Evolutionary conservation across 1,140 invertebrate species (phyloP), one percentile per base, ranked within the genome.

Genomic region (Phenacoccus solenopsis): DNA sequence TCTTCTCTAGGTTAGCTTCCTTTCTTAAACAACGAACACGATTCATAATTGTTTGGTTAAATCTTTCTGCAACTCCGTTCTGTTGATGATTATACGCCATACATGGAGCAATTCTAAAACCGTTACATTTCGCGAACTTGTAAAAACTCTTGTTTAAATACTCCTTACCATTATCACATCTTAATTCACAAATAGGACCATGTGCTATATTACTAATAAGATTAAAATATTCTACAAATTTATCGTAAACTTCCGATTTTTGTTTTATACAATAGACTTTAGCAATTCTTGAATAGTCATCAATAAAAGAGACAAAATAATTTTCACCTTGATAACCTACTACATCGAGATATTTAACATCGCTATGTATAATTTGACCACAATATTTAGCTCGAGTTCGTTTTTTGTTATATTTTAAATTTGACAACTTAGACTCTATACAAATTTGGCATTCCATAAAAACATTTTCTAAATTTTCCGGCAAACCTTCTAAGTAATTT

Each of bases 31-130:
- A 59, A 16, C 56, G 16, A 5, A 22, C 56, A 20, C 56, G 16
- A 59, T 59, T 68, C 13, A 71, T 27, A 24, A 59, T 25, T 7
- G 74, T 77, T 0, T 73, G 73, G 71, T 78, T 78, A n/a, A 72
- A 67, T 28, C 76, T 28, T 72, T 78, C 78, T 32, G 74, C 72
- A 3, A 77, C 69, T 9, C 77, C 78, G 72, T 80, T 80, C 69
- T 76, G 75, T 71, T 80, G 71, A 10, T 78, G 78, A 16, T 73
- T 76, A 69, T 78, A 78, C 1, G 76, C 70, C 21, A 75, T 73
- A 7, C 74, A 77, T 21, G 28, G 61, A 24, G 75, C 69, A 68
- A 74, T 72, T 16, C 72, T 27, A 24, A 77, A 75, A 16, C 75
- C 76, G 10, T 76, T 75, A 67, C 79, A 76, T 57, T 27, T 74